Conservation (phyloP, 2,797 vertebrate species). For the Prionace glauca region DNA sequence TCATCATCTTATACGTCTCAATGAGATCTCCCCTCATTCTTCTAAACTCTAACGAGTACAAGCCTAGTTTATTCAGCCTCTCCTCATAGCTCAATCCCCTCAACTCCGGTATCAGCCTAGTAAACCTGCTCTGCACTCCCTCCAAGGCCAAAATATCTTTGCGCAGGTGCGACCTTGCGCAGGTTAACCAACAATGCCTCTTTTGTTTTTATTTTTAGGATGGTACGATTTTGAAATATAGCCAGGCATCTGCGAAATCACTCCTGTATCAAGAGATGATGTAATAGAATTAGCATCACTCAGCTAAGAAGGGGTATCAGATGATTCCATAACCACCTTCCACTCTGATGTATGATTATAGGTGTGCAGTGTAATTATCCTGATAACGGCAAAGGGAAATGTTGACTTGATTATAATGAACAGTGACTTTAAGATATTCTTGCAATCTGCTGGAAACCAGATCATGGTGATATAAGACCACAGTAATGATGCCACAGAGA, state of each 20-base stretch:
- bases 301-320: neutral
- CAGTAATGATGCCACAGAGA: slow-evolving; percentile 23
- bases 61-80: too few relatives aligned
- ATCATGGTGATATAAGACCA: neutral
- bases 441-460: slow-evolving; percentile 7
- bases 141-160: too few relatives aligned
- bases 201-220: neutral
- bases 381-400: neutral
- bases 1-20: too few relatives aligned
- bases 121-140: too few relatives aligned
- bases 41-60: too few relatives aligned
- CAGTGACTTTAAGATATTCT: slow-evolving; percentile 5
- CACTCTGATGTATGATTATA: neutral
- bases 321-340: neutral
- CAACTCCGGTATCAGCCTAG: too few relatives aligned
- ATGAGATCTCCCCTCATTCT: too few relatives aligned
- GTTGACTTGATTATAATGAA: slow-evolving; percentile 12
- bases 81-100: too few relatives aligned
- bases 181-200: neutral
- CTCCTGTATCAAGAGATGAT: neutral
- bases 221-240: neutral
- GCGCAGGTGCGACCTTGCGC: too few relatives aligned
- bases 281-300: neutral
- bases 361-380: neutral
- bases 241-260: too few relatives aligned